Conservation (phyloP, 2,113 vertebrate species). For the Falcunculus frontatus region DNA sequence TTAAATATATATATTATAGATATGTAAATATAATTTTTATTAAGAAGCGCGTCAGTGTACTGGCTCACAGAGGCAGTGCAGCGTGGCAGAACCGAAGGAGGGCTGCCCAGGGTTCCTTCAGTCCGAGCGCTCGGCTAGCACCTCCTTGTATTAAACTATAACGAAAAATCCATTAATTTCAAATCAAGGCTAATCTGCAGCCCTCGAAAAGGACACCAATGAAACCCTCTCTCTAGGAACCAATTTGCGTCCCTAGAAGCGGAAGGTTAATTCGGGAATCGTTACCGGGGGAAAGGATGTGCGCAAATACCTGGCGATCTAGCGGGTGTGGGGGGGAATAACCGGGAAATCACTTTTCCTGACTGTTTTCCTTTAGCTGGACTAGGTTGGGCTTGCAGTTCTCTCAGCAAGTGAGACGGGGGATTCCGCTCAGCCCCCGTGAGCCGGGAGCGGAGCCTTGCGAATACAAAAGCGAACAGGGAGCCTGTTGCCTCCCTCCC, state of each 20-base stretch:
- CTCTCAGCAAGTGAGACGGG: background rate
- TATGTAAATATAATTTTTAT: background rate
- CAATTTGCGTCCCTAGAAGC: background rate
- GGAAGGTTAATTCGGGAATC: background rate
- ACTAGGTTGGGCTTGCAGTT: background rate
- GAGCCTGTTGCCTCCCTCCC: background rate
- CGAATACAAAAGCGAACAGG: background rate
- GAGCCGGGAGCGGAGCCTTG: background rate
- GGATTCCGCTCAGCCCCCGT: background rate
- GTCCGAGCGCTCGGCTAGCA: background rate
- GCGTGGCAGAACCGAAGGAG: background rate
- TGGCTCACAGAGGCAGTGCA: background rate
- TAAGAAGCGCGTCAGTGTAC: background rate
- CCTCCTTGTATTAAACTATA: background rate
- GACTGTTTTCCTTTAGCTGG: background rate
- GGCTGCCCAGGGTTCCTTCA: background rate
- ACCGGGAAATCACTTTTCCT: background rate
- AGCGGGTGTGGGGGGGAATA: background rate
- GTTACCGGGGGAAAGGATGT: background rate
- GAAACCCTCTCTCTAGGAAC: background rate
- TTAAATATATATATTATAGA: accelerated
- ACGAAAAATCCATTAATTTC: slow-evolving; percentile 18
- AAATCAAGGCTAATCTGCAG: background rate
- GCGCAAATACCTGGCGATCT: background rate
- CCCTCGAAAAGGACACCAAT: background rate